Evolutionary conservation across 2,888 invertebrate genomes (phyloP).

Genomic region (Anaspis maculata): DNA sequence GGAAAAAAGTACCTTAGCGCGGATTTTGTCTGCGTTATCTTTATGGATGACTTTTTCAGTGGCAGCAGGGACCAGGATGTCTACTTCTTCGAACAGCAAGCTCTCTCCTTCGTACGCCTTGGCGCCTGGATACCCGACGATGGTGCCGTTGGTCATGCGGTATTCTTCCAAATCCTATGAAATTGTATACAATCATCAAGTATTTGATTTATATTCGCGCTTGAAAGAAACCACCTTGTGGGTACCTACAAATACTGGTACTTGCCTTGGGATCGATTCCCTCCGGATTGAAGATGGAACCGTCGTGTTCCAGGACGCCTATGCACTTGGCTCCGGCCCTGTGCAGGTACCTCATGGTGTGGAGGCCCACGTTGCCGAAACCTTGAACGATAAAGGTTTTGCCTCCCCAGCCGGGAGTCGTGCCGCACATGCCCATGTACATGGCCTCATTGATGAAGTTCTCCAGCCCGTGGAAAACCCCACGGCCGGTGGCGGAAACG

Average conservation of each 20-base stretch:
- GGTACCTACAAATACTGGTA: neutral
- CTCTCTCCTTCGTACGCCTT: constrained; percentile 70
- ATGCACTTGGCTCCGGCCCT: constrained; percentile 89
- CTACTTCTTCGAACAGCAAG: constrained; percentile 85
- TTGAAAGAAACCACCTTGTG: too few species aligned
- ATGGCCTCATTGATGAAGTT: constrained; percentile 91
- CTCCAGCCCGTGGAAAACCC: constrained; percentile 89
- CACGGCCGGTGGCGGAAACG: constrained; percentile 92
- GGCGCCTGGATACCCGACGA: constrained; percentile 91
- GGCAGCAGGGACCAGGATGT: constrained; percentile 95
- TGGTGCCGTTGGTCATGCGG: constrained; percentile 79
- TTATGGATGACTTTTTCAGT: constrained; percentile 88
- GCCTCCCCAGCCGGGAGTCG: constrained; percentile 90
- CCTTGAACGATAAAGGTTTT: constrained; percentile 95
- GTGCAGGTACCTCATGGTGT: constrained; percentile 88
- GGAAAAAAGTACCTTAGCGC: constrained; percentile 55
- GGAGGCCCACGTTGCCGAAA: constrained; percentile 96
- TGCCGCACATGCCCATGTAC: constrained; percentile 86
- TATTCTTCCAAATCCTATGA: constrained; percentile 82
- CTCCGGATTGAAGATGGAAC: constrained; percentile 75
- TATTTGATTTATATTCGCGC: neutral
- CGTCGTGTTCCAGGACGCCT: constrained; percentile 86
- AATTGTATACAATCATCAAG: constrained; percentile 1
- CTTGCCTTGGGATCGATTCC: constrained; percentile 96
- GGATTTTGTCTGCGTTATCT: constrained; percentile 81